Evolutionary conservation across 2,797 vertebrate genomes (phyloP), one percentile per base, ranked within the genome.

Genomic region (Sebastes minor): DNA sequence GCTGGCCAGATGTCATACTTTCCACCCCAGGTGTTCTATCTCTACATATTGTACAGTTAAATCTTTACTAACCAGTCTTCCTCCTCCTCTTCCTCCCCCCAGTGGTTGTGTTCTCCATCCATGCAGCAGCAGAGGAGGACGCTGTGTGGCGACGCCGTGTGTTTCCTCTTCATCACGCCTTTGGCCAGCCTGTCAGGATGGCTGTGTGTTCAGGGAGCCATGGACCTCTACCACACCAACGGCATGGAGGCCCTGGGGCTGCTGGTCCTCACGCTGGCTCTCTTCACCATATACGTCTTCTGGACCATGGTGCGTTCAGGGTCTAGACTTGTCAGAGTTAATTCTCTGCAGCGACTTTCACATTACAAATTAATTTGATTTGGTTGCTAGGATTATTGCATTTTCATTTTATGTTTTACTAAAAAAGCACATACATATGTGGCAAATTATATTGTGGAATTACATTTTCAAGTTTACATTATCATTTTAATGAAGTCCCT

Each of bases 111-210:
- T 28, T 81, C 91, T 55, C 90, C 94, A 0, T 86, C 91, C 59
- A 75, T 92, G 79, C 92, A 90, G 75, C 91, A 91, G 66, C 93
- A 95, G 90, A 88, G 94, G 78, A 81, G 91, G 56, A 94, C 93
- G 0, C 78, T 95, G 63, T 93, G 88, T 9, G 91, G 94, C 0
- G 95, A 96, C 0, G 65, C 42, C 0, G 65, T 94, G 67, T 95
- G 95, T 65, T 96, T 96, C 87, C 87, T 95, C 53, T 91, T 95
- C 88, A 95, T 96, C 85, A 95, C 94, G 0, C 94, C 95, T 0
- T 85, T 96, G 61, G 94, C 94, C 49, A 84, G 90, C 70, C 86
- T 95, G 33, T 95, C 94, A 1, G 95, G 94, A 2, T 96, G 94
- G 95, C 82, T 96, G 81, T 96, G 95, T 59, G 79, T 95, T n/a